Evolutionary conservation across 2,113 vertebrate species (phyloP).

Genomic region (Sceloporus undulatus): DNA sequence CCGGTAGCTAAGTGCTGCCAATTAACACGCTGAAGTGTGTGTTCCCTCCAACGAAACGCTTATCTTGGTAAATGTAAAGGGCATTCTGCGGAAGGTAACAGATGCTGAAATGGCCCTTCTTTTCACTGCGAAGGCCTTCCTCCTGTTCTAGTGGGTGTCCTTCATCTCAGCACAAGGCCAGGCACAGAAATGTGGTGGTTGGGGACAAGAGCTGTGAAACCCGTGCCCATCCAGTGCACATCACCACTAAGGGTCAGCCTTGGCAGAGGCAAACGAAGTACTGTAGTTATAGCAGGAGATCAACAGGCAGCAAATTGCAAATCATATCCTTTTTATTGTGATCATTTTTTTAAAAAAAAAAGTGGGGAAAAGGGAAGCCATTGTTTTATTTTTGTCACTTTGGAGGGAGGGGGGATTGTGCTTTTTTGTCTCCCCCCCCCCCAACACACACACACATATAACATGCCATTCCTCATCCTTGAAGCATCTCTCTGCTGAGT

Average conservation of each 20-base stretch:
- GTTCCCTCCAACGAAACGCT: constrained; percentile 57
- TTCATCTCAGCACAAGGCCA: constrained; percentile 25
- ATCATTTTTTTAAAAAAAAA: background rate
- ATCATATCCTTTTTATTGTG: background rate
- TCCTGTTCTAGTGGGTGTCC: background rate
- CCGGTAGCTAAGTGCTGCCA: constrained; percentile 43
- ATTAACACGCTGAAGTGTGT: constrained; percentile 43
- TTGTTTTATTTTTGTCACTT: background rate
- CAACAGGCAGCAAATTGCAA: background rate
- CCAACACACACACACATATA: background rate
- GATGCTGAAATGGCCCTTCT: constrained; percentile 15
- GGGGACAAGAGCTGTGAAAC: background rate
- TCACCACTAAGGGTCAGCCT: background rate
- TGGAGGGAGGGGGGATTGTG: background rate
- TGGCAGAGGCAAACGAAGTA: background rate
- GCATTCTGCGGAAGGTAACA: background rate
- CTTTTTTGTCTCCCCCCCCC: no score
- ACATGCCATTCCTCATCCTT: background rate
- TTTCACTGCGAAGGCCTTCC: constrained; percentile 30
- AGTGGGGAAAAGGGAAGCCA: background rate
- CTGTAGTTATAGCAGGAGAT: background rate
- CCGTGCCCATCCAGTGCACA: background rate
- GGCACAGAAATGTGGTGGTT: background rate
- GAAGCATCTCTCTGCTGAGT: background rate
- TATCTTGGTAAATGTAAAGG: constrained; percentile 49